Evolutionary conservation across 2,888 invertebrate species (phyloP).

Genomic region (Osmoderma eremita): DNA sequence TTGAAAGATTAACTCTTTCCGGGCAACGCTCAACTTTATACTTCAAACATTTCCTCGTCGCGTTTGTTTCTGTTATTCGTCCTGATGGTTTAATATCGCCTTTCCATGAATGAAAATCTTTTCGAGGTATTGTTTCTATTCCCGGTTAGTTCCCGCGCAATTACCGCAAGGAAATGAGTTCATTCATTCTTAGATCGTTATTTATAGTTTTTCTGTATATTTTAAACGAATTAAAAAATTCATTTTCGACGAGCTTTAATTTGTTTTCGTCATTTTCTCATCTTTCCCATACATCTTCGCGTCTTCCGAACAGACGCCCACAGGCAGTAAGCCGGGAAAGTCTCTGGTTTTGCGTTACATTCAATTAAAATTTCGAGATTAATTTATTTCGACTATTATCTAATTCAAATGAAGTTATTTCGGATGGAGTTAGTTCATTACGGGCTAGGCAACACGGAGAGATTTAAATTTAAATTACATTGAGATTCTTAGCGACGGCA

Average conservation of each 20-base stretch:
- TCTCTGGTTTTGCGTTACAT: conserved; percentile 2
- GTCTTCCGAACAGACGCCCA: conserved; percentile 1
- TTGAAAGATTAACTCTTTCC: neutral
- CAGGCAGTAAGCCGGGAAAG: neutral
- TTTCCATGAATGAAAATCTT: conserved; percentile 9
- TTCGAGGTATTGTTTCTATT: conserved; percentile 8
- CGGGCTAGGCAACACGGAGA: neutral
- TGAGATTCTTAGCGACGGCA: neutral
- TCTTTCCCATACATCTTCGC: neutral
- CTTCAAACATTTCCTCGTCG: too few species aligned
- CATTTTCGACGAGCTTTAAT: neutral
- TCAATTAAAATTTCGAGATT: conserved; percentile 36
- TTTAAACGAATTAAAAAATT: neutral
- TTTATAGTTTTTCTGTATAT: neutral
- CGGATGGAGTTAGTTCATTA: conserved; percentile 18
- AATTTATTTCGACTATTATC: conserved; percentile 21
- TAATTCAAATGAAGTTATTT: conserved; percentile 28
- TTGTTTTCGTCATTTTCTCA: conserved; percentile 8
- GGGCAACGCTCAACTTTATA: too few species aligned
- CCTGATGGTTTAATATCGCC: conserved; percentile 12
- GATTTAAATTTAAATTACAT: conserved; percentile 14
- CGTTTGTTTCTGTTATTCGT: conserved; percentile 1
- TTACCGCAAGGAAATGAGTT: conserved; percentile 1
- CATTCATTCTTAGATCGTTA: conserved; percentile 9
- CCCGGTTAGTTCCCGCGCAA: conserved; percentile 15